Percentiles rank a stretch among this genome's conserved stretches.
Evolutionary conservation across 2,113 vertebrate genomes (phyloP).

Genomic region (Mugil cephalus): DNA sequence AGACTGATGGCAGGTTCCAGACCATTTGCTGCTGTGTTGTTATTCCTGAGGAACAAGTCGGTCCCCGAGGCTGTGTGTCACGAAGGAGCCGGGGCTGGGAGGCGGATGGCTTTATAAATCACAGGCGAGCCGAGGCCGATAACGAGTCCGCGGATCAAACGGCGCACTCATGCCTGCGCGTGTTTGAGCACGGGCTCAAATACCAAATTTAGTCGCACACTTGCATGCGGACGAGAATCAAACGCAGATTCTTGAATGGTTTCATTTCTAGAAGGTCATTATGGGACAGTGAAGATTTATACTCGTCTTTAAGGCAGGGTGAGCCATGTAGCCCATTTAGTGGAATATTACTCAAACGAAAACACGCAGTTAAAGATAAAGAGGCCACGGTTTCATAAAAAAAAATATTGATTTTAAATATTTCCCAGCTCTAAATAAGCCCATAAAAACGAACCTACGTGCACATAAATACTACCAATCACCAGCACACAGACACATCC

Average conservation of each 20-base stretch:
- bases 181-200: background rate
- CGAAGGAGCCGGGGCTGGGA: constrained; percentile 44
- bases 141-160: constrained; percentile 1
- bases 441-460: constrained; percentile 2
- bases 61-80: constrained; percentile 52
- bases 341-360: background rate
- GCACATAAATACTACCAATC: constrained; percentile 44
- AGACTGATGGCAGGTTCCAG: constrained; percentile 66
- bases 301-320: constrained; percentile 6
- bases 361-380: background rate
- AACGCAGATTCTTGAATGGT: constrained; percentile 20
- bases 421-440: no score
- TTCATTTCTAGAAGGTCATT: constrained; percentile 25
- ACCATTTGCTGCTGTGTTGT: constrained; percentile 68
- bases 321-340: background rate
- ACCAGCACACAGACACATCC: constrained; percentile 46
- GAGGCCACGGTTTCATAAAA: no score
- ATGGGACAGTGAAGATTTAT: constrained; percentile 23
- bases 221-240: background rate
- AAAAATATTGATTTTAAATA: no score
- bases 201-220: background rate
- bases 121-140: constrained; percentile 32
- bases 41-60: constrained; percentile 48
- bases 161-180: background rate
- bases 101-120: constrained; percentile 63